Percentiles rank a stretch among this genome's conserved stretches.
These are phyloP conservation scores for Phymanthus crucifer DNA, from an alignment of 92 coral and sea anemone genomes.

Conservation along the genomic window DNA sequence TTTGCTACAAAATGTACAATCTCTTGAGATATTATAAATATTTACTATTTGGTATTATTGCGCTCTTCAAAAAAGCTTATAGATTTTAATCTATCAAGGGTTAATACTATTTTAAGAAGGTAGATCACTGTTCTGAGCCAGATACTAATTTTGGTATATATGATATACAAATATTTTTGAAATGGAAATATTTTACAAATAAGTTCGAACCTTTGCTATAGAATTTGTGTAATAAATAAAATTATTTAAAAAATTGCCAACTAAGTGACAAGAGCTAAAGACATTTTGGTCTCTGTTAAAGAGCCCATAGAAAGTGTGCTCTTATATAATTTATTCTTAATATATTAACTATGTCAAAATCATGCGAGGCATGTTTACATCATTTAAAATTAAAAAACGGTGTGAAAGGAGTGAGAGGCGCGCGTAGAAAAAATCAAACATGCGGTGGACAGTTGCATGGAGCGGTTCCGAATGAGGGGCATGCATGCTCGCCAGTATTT, in stretches of 20 bases:
- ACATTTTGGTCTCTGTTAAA: not conserved
- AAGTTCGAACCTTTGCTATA: not conserved
- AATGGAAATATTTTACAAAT: not conserved
- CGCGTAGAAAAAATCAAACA: not conserved
- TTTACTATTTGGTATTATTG: not conserved
- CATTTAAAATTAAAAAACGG: too few relatives aligned
- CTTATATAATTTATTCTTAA: too few relatives aligned
- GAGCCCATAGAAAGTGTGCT: too few relatives aligned
- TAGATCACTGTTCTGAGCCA: too few relatives aligned
- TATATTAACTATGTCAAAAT: too few relatives aligned
- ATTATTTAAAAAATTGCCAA: not conserved
- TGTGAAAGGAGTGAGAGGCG: not conserved
- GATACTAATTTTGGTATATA: not conserved
- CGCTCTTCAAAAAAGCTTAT: too few relatives aligned
- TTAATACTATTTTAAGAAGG: too few relatives aligned
- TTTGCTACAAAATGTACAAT: conserved; percentile 1
- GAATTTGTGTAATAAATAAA: not conserved
- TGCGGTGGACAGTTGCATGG: too few relatives aligned
- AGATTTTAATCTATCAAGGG: too few relatives aligned
- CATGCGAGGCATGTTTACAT: not conserved
- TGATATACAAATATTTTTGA: not conserved
- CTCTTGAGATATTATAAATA: not conserved
- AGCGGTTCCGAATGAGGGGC: too few relatives aligned
- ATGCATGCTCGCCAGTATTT: too few relatives aligned
- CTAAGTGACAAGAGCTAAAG: not conserved